phyloP scores from a whole-genome alignment of 2,797 vertebrate species.

The Acanthurus leucopareius region DNA sequence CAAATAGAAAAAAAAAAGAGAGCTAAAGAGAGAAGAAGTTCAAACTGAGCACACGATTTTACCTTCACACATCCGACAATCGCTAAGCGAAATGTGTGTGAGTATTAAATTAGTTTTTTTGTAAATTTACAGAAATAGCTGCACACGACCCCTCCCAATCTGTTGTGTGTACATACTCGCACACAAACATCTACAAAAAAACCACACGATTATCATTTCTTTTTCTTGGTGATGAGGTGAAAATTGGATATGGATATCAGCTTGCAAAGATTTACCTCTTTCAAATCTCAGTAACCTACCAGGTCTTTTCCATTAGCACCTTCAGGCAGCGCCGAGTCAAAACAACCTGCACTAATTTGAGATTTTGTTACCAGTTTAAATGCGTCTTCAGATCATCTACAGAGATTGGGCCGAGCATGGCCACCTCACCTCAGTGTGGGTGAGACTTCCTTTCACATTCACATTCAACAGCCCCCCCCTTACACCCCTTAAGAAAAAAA shows the following conservation, averaged over 20 bases:
- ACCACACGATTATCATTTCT: conserved; percentile 11
- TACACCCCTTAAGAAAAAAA: too few relatives aligned
- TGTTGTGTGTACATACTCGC: background rate
- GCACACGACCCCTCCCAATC: background rate
- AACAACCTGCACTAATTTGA: too few relatives aligned
- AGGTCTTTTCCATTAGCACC: too few relatives aligned
- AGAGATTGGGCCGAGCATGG: too few relatives aligned
- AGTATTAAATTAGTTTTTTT: conserved; percentile 7
- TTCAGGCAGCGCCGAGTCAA: too few relatives aligned
- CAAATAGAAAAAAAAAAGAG: background rate
- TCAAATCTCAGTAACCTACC: too few relatives aligned
- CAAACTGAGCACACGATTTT: background rate
- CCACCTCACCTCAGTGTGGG: too few relatives aligned
- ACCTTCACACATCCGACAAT: conserved; percentile 12
- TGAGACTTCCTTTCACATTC: too few relatives aligned
- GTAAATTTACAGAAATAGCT: conserved; percentile 7
- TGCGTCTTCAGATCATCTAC: too few relatives aligned
- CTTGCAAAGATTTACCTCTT: conserved; percentile 52
- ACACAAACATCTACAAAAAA: conserved; percentile 20
- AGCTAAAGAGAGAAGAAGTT: background rate
- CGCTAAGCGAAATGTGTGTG: background rate
- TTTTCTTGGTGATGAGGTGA: conserved; percentile 32
- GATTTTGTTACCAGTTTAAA: too few relatives aligned
- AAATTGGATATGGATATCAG: conserved; percentile 59
- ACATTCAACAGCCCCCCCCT: too few relatives aligned